A percentile compares a stretch with the other conserved stretches of the same genome.
Conservation (phyloP, 2,113 vertebrate genomes). For the Mus spicilegus region DNA sequence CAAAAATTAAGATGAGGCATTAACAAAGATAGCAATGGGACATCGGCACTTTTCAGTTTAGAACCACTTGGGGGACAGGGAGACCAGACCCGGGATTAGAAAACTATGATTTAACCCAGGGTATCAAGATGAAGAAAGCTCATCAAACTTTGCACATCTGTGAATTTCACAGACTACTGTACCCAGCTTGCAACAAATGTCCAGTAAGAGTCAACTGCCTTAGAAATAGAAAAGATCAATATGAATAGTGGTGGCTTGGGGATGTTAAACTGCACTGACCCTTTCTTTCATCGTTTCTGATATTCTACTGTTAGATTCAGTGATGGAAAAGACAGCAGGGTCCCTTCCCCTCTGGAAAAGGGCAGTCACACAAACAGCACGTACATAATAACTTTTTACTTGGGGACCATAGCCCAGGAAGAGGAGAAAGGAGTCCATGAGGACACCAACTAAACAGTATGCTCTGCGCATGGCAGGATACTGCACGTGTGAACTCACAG, state of each 20-base stretch:
- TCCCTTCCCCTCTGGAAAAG: not conserved
- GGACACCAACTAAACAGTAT: too few relatives aligned
- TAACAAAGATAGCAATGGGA: not conserved
- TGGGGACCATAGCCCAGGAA: not conserved
- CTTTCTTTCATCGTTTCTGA: not conserved
- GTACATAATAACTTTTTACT: not conserved
- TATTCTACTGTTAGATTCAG: not conserved
- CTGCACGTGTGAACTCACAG: not conserved
- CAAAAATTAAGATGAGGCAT: not conserved
- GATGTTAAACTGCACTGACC: not conserved
- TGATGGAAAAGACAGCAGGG: not conserved
- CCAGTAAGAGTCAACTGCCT: not conserved
- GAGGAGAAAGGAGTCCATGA: not conserved
- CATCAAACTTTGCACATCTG: not conserved
- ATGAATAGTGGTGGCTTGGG: not conserved
- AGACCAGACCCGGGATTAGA: too few relatives aligned
- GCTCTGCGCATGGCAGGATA: not conserved
- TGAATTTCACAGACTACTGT: not conserved
- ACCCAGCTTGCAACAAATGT: not conserved
- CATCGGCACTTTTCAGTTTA: not conserved
- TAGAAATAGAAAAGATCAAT: not conserved
- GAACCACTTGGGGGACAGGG: not conserved
- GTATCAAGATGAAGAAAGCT: not conserved
- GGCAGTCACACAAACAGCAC: not conserved
- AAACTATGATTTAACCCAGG: not conserved